These are phyloP conservation scores for Lymantria dispar DNA, from an alignment of 2,888 invertebrate genomes.

Conservation along the genomic window DNA sequence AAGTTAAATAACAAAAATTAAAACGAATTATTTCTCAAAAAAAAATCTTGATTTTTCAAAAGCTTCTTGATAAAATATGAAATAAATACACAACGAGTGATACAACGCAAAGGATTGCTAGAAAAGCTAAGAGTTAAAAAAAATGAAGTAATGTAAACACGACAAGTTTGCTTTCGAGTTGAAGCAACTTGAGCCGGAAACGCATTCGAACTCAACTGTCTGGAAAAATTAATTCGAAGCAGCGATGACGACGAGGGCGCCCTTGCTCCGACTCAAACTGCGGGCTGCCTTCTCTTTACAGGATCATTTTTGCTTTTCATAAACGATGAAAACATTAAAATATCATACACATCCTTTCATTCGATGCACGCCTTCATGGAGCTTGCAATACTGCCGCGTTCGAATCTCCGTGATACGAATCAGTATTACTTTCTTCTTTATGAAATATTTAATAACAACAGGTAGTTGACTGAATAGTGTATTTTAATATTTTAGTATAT, in stretches of 20 bases:
- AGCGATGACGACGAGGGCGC: conserved; percentile 51
- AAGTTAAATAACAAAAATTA: no score
- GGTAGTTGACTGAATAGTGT: not conserved
- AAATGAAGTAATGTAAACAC: conserved; percentile 78
- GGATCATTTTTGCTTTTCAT: conserved; percentile 54
- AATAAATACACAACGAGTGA: conserved; percentile 56
- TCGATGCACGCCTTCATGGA: conserved; percentile 20
- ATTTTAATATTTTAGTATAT: no score
- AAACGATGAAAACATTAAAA: conserved; percentile 54
- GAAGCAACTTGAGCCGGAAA: conserved; percentile 71
- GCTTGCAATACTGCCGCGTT: conserved; percentile 31
- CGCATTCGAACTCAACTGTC: conserved; percentile 78
- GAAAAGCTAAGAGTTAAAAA: conserved; percentile 70
- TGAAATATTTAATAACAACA: not conserved
- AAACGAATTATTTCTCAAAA: no score
- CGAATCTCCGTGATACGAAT: conserved; percentile 19
- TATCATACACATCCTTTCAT: conserved; percentile 40
- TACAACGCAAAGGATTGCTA: conserved; percentile 64
- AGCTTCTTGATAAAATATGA: conserved; percentile 43
- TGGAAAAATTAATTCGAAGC: conserved; percentile 79
- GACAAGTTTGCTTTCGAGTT: conserved; percentile 78
- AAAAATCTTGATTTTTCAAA: no score
- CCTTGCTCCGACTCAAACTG: conserved; percentile 28
- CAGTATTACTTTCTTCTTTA: not conserved
- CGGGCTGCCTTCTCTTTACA: conserved; percentile 47